Conservation (phyloP, 2,888 invertebrate genomes). For the Noctua fimbriata region DNA sequence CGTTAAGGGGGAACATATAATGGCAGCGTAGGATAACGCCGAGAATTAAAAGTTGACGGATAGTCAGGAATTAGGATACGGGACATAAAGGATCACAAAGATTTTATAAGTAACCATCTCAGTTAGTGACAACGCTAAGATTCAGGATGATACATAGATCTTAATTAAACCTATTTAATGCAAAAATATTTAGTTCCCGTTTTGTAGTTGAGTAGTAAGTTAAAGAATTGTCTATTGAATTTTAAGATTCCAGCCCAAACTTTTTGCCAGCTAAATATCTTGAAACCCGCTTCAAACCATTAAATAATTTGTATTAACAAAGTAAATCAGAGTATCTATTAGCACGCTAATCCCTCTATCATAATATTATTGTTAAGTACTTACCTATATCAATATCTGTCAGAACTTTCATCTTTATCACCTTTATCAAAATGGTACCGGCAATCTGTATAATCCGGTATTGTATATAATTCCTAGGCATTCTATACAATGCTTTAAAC, state of each 20-base stretch:
- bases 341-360: constrained; percentile 32
- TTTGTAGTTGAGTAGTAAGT: neutral
- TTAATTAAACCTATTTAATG: neutral
- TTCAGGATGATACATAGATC: neutral
- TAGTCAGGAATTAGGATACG: too few relatives aligned
- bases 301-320: constrained; percentile 1
- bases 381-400: constrained; percentile 17
- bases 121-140: neutral
- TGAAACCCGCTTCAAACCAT: neutral
- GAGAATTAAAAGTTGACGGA: neutral
- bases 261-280: neutral
- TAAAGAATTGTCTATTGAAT: neutral
- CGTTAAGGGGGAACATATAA: neutral
- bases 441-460: neutral
- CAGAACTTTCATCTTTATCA: constrained; percentile 41
- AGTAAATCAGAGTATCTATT: constrained; percentile 35
- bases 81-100: neutral
- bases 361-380: constrained; percentile 32
- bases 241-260: neutral
- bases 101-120: neutral
- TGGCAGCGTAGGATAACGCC: neutral
- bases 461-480: neutral
- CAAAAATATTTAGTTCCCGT: neutral
- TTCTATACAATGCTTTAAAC: neutral
- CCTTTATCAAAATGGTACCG: constrained; percentile 25